These are phyloP conservation scores for Myotis lucifugus DNA, from an alignment of 2,113 vertebrate genomes.

Conservation along the genomic window DNA sequence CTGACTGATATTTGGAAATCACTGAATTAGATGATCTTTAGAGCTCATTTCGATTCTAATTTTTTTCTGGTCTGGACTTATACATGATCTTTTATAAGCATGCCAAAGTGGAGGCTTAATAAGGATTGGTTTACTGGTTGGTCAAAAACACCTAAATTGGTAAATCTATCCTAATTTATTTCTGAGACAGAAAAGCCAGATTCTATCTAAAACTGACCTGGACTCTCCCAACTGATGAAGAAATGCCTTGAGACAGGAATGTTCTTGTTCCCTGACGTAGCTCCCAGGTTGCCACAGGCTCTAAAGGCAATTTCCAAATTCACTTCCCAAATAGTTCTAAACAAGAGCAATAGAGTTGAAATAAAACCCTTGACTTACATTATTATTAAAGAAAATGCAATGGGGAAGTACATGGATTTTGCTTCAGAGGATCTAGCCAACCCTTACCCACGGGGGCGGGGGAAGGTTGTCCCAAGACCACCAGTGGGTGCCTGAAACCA, in stretches of 20 bases:
- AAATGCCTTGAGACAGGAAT: neutral
- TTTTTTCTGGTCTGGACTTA: neutral
- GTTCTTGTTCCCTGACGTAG: neutral
- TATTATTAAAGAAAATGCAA: conserved; percentile 19
- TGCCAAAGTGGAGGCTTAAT: neutral
- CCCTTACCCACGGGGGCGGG: too few relatives aligned
- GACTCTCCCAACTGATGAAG: neutral
- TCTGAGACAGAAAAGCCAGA: neutral
- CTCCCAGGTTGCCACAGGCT: neutral
- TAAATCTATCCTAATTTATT: neutral
- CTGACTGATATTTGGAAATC: neutral
- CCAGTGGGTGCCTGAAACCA: neutral
- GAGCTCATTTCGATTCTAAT: neutral
- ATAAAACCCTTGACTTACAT: neutral
- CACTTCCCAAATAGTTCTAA: neutral
- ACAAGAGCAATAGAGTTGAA: neutral
- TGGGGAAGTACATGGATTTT: neutral
- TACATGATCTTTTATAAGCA: neutral
- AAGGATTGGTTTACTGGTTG: neutral
- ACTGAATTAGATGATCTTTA: neutral
- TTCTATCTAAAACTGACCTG: neutral
- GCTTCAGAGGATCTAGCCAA: neutral
- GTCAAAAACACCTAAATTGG: neutral
- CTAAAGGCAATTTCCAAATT: neutral
- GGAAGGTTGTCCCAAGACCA: neutral